phyloP scores from a whole-genome alignment of 2,797 vertebrate species.

The Myotis pilosus region DNA sequence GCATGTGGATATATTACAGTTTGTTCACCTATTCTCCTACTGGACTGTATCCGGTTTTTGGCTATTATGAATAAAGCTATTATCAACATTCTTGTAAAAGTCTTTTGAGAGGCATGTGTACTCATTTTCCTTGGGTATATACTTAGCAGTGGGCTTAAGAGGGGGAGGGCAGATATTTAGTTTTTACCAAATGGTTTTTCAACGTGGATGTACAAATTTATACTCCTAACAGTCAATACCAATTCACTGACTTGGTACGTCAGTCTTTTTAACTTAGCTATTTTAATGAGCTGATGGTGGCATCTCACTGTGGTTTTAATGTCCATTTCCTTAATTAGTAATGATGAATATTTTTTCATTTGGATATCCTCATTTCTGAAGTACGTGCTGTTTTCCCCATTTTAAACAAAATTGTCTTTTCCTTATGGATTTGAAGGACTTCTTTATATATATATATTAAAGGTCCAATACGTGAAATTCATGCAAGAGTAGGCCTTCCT shows the following conservation, averaged over 20 bases:
- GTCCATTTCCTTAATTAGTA: not conserved
- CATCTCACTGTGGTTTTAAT: not conserved
- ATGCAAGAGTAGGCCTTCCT: too few relatives aligned
- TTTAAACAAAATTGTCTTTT: not conserved
- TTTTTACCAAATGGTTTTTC: constrained; percentile 18
- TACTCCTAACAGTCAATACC: not conserved
- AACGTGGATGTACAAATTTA: not conserved
- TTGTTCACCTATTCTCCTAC: not conserved
- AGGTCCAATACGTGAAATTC: too few relatives aligned
- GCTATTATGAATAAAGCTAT: not conserved
- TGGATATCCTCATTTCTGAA: not conserved
- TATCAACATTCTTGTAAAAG: not conserved
- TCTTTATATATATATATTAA: not conserved
- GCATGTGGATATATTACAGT: not conserved
- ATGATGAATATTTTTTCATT: not conserved
- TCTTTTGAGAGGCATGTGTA: not conserved
- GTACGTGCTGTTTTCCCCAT: not conserved
- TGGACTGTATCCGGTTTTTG: not conserved
- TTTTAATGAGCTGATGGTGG: not conserved
- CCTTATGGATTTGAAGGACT: not conserved
- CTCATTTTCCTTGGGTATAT: not conserved
- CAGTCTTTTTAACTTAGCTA: not conserved
- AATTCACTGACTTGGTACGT: not conserved
- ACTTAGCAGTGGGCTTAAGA: not conserved
- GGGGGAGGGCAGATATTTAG: not conserved